phyloP scores from a whole-genome alignment of 1,140 invertebrate genomes.

The Cataglyphis hispanica region DNA sequence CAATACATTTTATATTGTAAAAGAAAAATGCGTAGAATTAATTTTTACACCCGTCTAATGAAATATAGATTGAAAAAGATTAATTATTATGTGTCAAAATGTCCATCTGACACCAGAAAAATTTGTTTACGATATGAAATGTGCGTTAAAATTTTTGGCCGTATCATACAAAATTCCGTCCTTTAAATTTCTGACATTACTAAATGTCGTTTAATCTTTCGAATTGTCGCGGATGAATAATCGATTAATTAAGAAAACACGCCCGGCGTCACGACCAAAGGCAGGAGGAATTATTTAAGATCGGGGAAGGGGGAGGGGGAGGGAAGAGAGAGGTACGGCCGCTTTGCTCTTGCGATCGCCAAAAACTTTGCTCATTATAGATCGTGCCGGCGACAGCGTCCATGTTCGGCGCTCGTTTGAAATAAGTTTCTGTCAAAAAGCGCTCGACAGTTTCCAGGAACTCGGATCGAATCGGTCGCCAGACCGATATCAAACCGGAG shows the following conservation, averaged over 20 bases:
- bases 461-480: slow-evolving; percentile 18
- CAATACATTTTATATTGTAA: no score
- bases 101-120: background rate
- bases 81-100: no score
- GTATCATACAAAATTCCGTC: background rate
- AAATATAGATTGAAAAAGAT: no score
- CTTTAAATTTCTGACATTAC: background rate
- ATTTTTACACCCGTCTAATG: no score
- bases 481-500: slow-evolving; percentile 16
- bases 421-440: slow-evolving; percentile 55
- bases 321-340: background rate
- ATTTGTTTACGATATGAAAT: background rate
- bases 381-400: background rate
- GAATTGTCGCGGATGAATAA: slow-evolving; percentile 38
- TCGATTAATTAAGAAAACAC: slow-evolving; percentile 49
- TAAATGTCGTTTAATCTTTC: slow-evolving; percentile 4
- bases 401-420: background rate
- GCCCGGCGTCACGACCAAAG: background rate
- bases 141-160: background rate
- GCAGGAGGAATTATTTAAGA: slow-evolving; percentile 43
- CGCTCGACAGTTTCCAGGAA: background rate
- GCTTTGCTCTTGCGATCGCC: slow-evolving; percentile 33
- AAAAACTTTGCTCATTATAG: slow-evolving; percentile 57
- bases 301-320: no score
- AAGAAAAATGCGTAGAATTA: no score